These are phyloP conservation scores for Sciurus carolinensis DNA, from an alignment of 2,797 vertebrate species.

Conservation along the genomic window DNA sequence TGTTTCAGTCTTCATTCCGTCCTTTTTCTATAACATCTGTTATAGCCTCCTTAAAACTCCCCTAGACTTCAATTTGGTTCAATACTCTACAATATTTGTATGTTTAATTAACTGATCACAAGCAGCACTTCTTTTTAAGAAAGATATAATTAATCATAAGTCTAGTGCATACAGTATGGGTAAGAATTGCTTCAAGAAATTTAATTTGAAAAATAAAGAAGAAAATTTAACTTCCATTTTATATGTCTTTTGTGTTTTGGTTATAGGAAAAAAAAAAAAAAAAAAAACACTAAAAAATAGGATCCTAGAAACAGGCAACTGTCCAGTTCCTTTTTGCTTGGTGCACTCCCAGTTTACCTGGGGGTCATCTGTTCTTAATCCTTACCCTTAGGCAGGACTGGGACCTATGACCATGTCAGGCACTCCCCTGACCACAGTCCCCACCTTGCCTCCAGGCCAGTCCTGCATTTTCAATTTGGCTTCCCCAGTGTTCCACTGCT, in stretches of 20 bases:
- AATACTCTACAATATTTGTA: neutral
- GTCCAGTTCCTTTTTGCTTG: neutral
- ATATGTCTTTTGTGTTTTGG: neutral
- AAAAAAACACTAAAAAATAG: neutral
- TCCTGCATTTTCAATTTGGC: neutral
- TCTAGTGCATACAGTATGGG: neutral
- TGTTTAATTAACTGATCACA: neutral
- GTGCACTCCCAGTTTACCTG: neutral
- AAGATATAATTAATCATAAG: neutral
- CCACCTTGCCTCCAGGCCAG: neutral
- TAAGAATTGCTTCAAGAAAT: neutral
- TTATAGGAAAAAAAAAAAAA: neutral
- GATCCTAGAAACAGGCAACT: fast-evolving
- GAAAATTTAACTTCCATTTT: neutral
- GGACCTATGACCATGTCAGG: neutral
- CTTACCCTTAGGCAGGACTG: neutral
- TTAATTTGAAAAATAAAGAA: neutral
- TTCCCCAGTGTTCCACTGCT: neutral
- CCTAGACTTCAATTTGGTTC: neutral
- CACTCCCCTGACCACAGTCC: too few species aligned
- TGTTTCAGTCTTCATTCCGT: neutral
- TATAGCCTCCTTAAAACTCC: neutral
- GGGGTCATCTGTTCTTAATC: neutral
- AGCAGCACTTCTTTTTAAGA: neutral
- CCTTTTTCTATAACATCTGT: neutral